Base-by-base conservation (phyloP, 2,888 invertebrate genomes). In the Drosophila trichaetosa region DNA sequence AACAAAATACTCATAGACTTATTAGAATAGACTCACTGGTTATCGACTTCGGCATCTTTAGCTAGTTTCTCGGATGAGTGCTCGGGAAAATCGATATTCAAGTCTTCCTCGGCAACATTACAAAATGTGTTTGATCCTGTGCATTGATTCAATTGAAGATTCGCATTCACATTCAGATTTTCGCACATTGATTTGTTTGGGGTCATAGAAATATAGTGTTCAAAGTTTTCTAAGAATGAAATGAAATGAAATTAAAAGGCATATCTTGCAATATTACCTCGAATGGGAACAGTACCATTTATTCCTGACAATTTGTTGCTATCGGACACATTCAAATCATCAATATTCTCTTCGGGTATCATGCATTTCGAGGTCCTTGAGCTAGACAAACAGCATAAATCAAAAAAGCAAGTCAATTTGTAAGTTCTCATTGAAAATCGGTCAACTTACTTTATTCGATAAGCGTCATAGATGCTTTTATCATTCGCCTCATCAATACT, bases 401-500 rank as follows among this genome's bases (percentile, higher is more conserved):
- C 1, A 31, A 33, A 29, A 24, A 29, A 29, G 29, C 18, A 5
- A 21, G 4, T 38, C 4, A 38, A 38, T 56, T 27, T 27, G 11
- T 21, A 10, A 42, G n/a, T 6, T 21, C 21, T 31, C 31, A 13
- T 27, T 56, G 3, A 5, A 57, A 16, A 21, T 31, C 16, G 13
- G 8, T 1, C 29, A 18, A 79, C 83, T 77, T 87, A 93, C 93
- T 90, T 91, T 68, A 91, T 87, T 60, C 91, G 89, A 74, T 90
- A 90, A 42, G 88, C 49, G 34, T 90, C 76, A 71, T 84, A 90
- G 60, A 83, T 83, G 36, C 83, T 76, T 73, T 81, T 95, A 80
- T 96, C 96, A 76, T 96, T 95, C 2, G 95, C 93, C 68, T 96
- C 96, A 78, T 95, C 95, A 85, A 96, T 94, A 61, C 95, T 96